Conservation (phyloP, 2,888 invertebrate species). For the Cephus sareptanus region DNA sequence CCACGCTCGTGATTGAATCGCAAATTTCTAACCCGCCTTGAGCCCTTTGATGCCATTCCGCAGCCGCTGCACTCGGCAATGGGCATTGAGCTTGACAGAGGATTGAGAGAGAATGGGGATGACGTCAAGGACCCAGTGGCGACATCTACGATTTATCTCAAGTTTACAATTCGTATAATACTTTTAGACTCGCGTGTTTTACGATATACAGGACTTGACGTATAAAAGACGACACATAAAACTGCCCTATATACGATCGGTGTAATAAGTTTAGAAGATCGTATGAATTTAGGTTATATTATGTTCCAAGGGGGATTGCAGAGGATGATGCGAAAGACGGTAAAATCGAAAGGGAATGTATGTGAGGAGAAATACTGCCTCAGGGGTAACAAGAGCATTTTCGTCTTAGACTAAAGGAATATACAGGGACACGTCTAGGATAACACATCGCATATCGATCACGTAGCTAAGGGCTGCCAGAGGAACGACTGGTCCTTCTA, state of each 20-base stretch:
- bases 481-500: conserved; percentile 4
- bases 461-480: conserved; percentile 13
- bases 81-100: neutral
- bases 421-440: neutral
- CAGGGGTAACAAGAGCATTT: neutral
- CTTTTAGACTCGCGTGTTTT: neutral
- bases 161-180: neutral
- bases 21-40: neutral
- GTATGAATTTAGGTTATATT: neutral
- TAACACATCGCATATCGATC: conserved; percentile 20
- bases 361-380: neutral
- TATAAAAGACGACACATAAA: neutral
- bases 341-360: neutral
- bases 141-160: neutral
- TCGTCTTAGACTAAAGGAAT: neutral
- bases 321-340: neutral
- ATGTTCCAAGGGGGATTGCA: neutral
- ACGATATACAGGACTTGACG: neutral
- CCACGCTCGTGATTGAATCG: neutral
- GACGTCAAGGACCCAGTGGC: neutral
- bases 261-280: neutral
- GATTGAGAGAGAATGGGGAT: neutral
- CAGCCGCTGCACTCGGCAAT: neutral
- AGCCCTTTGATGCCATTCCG: neutral
- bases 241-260: neutral